Evolutionary conservation across 1,140 invertebrate species (phyloP).

Genomic region (Acyrthosiphon pisum): DNA sequence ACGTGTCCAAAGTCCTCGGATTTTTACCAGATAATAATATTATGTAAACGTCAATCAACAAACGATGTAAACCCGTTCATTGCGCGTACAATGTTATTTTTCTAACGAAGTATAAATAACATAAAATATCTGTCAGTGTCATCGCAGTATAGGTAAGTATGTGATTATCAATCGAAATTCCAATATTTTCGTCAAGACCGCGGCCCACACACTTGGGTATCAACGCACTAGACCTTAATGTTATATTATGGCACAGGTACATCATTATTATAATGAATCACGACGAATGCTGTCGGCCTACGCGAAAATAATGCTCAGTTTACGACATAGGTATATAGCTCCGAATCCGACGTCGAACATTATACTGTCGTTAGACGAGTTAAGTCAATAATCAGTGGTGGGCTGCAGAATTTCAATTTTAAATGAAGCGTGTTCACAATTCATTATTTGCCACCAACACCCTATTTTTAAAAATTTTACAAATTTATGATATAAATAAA

Average conservation of each 20-base stretch:
- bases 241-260: not conserved
- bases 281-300: not conserved
- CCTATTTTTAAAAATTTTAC: too few relatives aligned
- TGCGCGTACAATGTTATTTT: not conserved
- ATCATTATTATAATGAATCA: not conserved
- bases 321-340: not conserved
- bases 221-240: not conserved
- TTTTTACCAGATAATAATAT: not conserved
- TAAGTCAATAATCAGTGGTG: too few relatives aligned
- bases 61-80: not conserved
- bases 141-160: too few relatives aligned
- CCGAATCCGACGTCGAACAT: not conserved
- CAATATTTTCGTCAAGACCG: not conserved
- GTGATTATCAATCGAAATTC: not conserved
- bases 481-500: too few relatives aligned
- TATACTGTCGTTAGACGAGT: not conserved
- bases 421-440: too few relatives aligned
- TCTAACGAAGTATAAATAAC: not conserved
- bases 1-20: not conserved
- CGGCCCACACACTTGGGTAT: not conserved
- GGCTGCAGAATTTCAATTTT: too few relatives aligned
- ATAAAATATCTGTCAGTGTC: not conserved
- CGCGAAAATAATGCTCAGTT: not conserved
- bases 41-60: not conserved
- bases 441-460: too few relatives aligned